Percentiles rank a stretch among this genome's conserved stretches.
Evolutionary conservation across 2,113 vertebrate species (phyloP).

Genomic region (Clupea harengus): DNA sequence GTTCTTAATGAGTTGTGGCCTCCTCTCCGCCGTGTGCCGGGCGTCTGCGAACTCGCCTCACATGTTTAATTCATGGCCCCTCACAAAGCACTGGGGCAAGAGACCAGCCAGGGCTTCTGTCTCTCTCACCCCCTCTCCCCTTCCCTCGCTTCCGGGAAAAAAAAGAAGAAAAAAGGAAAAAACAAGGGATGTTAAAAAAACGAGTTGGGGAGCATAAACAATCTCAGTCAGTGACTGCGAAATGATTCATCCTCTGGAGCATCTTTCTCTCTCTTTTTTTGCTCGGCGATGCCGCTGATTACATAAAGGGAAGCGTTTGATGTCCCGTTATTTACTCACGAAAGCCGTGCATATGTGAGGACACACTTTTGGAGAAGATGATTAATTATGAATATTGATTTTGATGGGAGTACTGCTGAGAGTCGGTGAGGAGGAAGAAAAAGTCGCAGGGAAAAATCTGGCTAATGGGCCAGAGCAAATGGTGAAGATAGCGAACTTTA

Average conservation of each 20-base stretch:
- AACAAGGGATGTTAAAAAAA: background rate
- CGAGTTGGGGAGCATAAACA: background rate
- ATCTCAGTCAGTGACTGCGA: background rate
- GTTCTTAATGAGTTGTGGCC: background rate
- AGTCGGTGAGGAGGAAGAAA: slow-evolving; percentile 12
- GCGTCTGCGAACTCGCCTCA: background rate
- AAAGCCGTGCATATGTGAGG: background rate
- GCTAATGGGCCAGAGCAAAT: too few species aligned
- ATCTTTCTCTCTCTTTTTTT: background rate
- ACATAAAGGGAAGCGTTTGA: background rate
- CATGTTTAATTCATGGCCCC: background rate
- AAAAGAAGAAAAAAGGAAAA: background rate
- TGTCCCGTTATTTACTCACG: slow-evolving; percentile 9
- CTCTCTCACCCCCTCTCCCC: background rate
- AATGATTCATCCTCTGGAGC: background rate
- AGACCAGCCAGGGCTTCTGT: background rate
- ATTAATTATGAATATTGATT: slow-evolving; percentile 23
- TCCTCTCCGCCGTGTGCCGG: background rate
- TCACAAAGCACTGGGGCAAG: background rate
- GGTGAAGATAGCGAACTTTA: background rate
- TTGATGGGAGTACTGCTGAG: background rate
- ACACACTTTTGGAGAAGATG: slow-evolving; percentile 8
- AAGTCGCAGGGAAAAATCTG: background rate
- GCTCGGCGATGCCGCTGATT: background rate
- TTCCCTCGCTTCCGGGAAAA: background rate